Base-by-base conservation (phyloP, 2,113 vertebrate genomes). In the Pleuronectes platessa region DNA sequence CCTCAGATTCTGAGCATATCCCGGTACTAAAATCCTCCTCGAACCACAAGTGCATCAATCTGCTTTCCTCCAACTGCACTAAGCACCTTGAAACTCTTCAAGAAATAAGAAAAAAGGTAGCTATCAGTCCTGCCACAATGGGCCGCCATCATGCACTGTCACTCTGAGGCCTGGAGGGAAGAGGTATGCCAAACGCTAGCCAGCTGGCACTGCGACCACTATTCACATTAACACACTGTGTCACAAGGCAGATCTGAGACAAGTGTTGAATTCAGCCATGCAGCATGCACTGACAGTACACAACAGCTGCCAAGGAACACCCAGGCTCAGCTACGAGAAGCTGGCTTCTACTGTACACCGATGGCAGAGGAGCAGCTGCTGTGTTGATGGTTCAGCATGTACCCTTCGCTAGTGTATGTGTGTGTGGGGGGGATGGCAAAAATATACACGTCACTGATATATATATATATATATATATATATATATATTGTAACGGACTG, bases 221-320 rank as follows among this genome's bases (percentile, higher is more conserved):
- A 67, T 64, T 83, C 75, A 64, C 71, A 85, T 70, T 74, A 78
- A 76, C 78, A 27, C 47, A 21, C 35, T 49, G 31, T 61, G 75
- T 86, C 83, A 77, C 65, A 51, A 83, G 68, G 71, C 61, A 74
- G 78, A 76, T 68, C 68, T 51, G 78, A 67, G 64, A 81, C 27
- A 21, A 71, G 68, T 26, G 68, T 20, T 42, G 59, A 68, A 79
- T 54, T 68, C 66, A 61, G 76, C 31, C 65, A 60, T 79, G 31
- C 60, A 14, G 65, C 18, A 21, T 15, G 58, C 71, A 63, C 61
- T 37, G 86, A 84, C 24, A 54, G 70, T 80, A 71, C 74, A 56
- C 69, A 77, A 58, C 86, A 87, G 79, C 86, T 90, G 89, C 78
- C 47, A 64, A 80, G 69, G 78, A 85, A 74, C 74, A 81, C 80